Evolutionary conservation across 2,888 invertebrate genomes (phyloP), one percentile per base, ranked within the genome.

Genomic region (Gastrophysa polygoni): DNA sequence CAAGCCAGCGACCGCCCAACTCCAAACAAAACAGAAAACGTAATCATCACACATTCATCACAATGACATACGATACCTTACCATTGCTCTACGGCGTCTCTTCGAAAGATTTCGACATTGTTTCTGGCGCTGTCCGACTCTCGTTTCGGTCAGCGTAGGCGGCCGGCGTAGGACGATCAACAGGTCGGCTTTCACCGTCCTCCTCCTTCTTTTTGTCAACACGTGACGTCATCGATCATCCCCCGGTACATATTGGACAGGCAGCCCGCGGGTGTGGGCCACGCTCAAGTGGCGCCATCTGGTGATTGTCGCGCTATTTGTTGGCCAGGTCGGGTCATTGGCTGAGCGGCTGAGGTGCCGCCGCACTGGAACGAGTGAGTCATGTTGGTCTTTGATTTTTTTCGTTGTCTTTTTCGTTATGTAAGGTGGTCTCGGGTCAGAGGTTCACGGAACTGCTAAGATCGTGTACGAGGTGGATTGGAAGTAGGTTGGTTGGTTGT

Each of bases 41-140:
- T 38, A 57, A 61, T 61, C 61, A 61, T 54, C 61, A 57, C 52
- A 57, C 52, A 43, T 52, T 59, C 54, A 75, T 74, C 69, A 71
- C 74, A 75, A 75, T 74, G 73, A 74, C 71, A 75, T 73, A 71
- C 68, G 74, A 77, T 77, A 76, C 75, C 77, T 77, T 75, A 74
- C n/a, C n/a, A n/a, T n/a, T n/a, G 74, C 43, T 54, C 29, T 32
- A 34, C 48, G 38, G 57, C 58, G 59, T 44, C 52, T 32, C 46
- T 44, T 44, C 57, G 48, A 47, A 58, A 66, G 60, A 59, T 58
- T 62, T 64, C 63, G 76, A 78, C 77, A 77, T 77, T 75, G 68
- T 72, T 56, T 61, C 56, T 44, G 69, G 68, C 62, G 63, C 61
- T 61, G 64, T 59, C 60, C 67, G 66, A 67, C 67, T 62, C 52